A percentile compares a stretch with the other conserved stretches of the same genome.
Conservation (phyloP, 2,797 vertebrate species). For the Limosa lapponica region DNA sequence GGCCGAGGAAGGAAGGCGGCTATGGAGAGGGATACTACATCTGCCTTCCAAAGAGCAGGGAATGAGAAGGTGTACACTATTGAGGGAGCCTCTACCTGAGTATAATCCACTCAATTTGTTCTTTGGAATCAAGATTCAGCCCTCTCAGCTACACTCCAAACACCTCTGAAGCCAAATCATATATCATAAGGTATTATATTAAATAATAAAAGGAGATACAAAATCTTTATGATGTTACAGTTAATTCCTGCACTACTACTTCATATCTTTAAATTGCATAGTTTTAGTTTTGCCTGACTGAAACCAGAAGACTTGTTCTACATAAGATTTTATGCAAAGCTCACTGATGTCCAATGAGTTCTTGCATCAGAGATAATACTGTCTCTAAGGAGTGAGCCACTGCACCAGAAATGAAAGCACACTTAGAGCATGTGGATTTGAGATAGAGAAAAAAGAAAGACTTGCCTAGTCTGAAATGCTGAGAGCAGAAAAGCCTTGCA, state of each 20-base stretch:
- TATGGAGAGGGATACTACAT: too few relatives aligned
- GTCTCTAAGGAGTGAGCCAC: not conserved
- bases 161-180: not conserved
- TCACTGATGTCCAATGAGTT: not conserved
- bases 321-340: not conserved
- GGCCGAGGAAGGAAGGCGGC: not conserved
- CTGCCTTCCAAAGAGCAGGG: not conserved
- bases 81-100: not conserved
- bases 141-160: not conserved
- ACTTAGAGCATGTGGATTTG: not conserved
- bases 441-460: not conserved
- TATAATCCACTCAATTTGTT: not conserved
- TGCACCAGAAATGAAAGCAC: not conserved
- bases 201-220: not conserved
- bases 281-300: not conserved
- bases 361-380: not conserved
- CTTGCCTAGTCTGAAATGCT: not conserved
- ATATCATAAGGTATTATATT: not conserved
- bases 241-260: not conserved
- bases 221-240: accelerated
- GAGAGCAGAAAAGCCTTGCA: not conserved
- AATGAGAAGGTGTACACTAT: not conserved
- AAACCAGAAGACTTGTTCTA: not conserved
- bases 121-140: not conserved
- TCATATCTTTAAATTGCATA: not conserved